Evolutionary conservation across 2,113 vertebrate species (phyloP).

Genomic region (Tautogolabrus adspersus): DNA sequence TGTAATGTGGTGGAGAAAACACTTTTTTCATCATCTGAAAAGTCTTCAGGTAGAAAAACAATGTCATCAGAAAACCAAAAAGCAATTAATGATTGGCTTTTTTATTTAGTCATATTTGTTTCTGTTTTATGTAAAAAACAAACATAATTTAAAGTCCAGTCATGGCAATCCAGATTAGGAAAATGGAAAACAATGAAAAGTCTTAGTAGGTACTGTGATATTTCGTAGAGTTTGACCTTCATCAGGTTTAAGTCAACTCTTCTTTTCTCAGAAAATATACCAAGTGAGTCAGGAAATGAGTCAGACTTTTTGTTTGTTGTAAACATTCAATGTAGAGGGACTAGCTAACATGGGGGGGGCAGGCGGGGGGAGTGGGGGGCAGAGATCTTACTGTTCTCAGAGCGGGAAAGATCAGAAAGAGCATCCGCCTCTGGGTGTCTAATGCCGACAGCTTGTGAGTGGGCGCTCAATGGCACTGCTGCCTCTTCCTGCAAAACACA

Average conservation of each 20-base stretch:
- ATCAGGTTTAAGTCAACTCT: constrained; percentile 4
- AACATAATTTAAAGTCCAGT: background rate
- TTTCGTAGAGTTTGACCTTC: constrained; percentile 5
- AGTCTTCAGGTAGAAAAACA: no score
- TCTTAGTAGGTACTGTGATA: background rate
- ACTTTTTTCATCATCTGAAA: no score
- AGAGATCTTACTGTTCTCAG: constrained; percentile 71
- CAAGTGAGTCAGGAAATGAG: constrained; percentile 54
- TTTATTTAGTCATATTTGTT: background rate
- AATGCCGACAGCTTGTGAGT: constrained; percentile 73
- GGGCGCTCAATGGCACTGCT: constrained; percentile 68
- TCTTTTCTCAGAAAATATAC: constrained; percentile 3
- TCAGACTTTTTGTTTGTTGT: constrained; percentile 35
- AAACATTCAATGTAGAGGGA: constrained; percentile 3
- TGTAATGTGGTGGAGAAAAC: background rate
- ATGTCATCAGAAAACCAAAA: background rate
- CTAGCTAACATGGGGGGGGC: constrained; percentile 5
- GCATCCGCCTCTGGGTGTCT: constrained; percentile 63
- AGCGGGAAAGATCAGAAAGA: constrained; percentile 75
- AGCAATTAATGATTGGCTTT: background rate
- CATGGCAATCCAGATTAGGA: background rate
- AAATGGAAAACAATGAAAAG: background rate
- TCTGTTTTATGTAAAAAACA: background rate
- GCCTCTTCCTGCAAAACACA: constrained; percentile 62
- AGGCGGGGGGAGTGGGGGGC: constrained; percentile 22